Conservation (phyloP, 2,797 vertebrate species). For the Linurgus olivaceus region DNA sequence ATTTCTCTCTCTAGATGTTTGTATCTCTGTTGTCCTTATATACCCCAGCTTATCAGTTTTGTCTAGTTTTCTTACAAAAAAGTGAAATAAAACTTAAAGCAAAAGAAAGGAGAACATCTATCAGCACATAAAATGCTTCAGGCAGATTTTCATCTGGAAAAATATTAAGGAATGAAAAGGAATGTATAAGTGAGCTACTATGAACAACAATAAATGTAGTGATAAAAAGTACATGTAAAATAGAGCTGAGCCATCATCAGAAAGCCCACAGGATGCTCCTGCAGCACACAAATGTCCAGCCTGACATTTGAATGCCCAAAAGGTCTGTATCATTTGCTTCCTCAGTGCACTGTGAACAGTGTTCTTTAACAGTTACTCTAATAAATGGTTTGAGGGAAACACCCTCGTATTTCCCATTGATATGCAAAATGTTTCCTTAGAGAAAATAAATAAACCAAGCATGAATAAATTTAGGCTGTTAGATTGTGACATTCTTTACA, state of each 20-base stretch:
- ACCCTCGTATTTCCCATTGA: not conserved
- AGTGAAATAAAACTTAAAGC: constrained; percentile 35
- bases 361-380: not conserved
- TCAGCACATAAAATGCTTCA: constrained; percentile 68
- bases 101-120: constrained; percentile 57
- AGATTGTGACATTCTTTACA: not conserved
- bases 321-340: not conserved
- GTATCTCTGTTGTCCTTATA: constrained; percentile 53
- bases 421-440: constrained; percentile 27
- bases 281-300: not conserved
- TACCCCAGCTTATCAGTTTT: constrained; percentile 63
- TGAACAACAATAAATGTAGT: constrained; percentile 51
- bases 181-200: constrained; percentile 63
- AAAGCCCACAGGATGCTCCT: constrained; percentile 21
- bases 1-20: constrained; percentile 30
- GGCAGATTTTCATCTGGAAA: constrained; percentile 71
- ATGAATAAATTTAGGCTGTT: constrained; percentile 1
- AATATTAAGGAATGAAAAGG: constrained; percentile 68
- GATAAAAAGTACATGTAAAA: constrained; percentile 36
- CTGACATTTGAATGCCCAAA: not conserved
- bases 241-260: not conserved
- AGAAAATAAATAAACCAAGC: constrained; percentile 35
- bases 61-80: constrained; percentile 45
- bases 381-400: not conserved
- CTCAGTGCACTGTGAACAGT: not conserved